Evolutionary conservation across 2,888 invertebrate genomes (phyloP).

Genomic region (Gymnocheta viridis): DNA sequence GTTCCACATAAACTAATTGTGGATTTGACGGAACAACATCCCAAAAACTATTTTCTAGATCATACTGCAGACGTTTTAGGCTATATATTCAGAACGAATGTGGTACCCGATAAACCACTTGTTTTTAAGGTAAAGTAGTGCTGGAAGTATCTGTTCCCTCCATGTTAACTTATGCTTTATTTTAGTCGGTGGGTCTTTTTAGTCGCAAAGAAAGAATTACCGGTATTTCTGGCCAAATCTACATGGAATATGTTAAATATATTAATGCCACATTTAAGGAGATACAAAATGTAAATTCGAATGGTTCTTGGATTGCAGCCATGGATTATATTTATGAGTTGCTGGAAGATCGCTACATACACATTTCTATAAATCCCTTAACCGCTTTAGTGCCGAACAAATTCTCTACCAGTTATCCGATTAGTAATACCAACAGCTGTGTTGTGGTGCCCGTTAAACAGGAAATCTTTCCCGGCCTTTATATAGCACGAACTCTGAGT

Average conservation of each 20-base stretch:
- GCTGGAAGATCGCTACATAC: constrained; percentile 58
- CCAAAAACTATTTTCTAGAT: constrained; percentile 56
- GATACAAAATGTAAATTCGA: constrained; percentile 18
- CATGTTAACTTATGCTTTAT: background rate
- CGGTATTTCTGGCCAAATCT: constrained; percentile 69
- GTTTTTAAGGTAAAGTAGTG: constrained; percentile 72
- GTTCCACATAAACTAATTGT: constrained; percentile 24
- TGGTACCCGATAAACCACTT: constrained; percentile 74
- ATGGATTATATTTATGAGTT: constrained; percentile 39
- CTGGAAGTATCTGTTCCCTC: background rate
- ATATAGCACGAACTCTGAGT: constrained; percentile 69
- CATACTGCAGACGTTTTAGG: constrained; percentile 58
- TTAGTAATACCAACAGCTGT: constrained; percentile 71
- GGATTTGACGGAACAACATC: constrained; percentile 38
- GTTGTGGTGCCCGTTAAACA: constrained; percentile 71
- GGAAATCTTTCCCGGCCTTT: constrained; percentile 70
- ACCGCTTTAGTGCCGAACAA: constrained; percentile 59
- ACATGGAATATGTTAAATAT: constrained; percentile 67
- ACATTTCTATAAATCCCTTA: constrained; percentile 70
- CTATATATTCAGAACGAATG: constrained; percentile 68
- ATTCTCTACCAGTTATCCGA: constrained; percentile 70
- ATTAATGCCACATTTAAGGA: constrained; percentile 73
- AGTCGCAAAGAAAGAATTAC: constrained; percentile 51
- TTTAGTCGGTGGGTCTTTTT: constrained; percentile 27
- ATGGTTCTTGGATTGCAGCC: background rate